Evolutionary conservation across 2,888 invertebrate species (phyloP), one percentile per base, ranked within the genome.

Genomic region (Drosophila cracens): DNA sequence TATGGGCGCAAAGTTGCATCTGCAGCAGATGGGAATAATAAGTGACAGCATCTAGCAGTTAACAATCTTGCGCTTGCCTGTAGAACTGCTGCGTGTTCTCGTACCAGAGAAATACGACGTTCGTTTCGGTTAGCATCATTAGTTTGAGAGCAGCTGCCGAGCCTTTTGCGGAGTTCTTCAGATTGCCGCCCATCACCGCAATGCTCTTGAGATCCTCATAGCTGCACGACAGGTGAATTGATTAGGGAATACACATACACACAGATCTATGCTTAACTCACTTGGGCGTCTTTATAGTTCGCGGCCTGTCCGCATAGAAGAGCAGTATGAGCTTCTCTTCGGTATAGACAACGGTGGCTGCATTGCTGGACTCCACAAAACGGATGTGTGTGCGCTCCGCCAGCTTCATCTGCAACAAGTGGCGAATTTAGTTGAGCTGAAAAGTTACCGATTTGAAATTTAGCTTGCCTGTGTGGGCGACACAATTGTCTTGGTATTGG

Each of bases 281-380:
- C 92, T 91, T 90, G 46, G 93, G 93, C 38, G 91, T 82, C 77
- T 91, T 92, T 0, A 93, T 83, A 4, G 78, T 68, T 68, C 84
- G 87, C 8, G 88, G 82, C 74, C 91, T 92, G 61, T 87, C 90
- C 21, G 91, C 92, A 46, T 92, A 90, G 71, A 81, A 92, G 4
- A 93, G 70, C 7, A 91, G 66, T n/a, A 92, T 87, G 2, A 81
- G 60, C 58, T 91, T 91, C 5, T 87, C 86, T 2, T 78, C 76
- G 16, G 90, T 91, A 53, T 87, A 88, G 48, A 92, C 86, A 2
- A 89, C 92, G 33, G 92, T 92, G 27, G 93, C 92, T 38, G 83
- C 88, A 75, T 93, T 93, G 69, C 89, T 92, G 80, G 84, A 94
- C 93, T 92, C 93, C 4, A 93, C 92, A 74, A 91, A 89, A 51